These are phyloP conservation scores for Tiphia femorata DNA, from an alignment of 2,888 invertebrate species.

Conservation along the genomic window DNA sequence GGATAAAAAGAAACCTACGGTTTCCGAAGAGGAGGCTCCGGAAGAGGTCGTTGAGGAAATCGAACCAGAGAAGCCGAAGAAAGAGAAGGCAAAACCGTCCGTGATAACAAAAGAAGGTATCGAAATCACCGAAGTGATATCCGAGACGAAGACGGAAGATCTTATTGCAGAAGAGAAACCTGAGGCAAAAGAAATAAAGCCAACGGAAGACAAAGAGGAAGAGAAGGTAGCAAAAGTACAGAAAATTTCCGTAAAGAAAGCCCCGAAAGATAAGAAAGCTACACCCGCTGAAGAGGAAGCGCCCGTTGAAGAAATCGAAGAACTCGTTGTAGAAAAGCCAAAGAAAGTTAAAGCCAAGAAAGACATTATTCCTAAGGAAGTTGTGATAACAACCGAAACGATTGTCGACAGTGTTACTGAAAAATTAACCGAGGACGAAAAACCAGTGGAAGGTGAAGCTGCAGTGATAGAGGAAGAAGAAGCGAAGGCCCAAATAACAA, in stretches of 20 bases:
- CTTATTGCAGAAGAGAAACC: constrained; percentile 36
- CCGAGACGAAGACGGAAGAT: constrained; percentile 40
- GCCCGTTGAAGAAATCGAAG: constrained; percentile 43
- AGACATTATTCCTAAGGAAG: constrained; percentile 37
- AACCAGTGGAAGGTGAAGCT: constrained; percentile 48
- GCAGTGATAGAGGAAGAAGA: constrained; percentile 45
- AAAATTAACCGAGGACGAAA: constrained; percentile 31
- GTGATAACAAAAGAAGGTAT: constrained; percentile 62
- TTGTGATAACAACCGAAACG: constrained; percentile 33
- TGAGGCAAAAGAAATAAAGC: constrained; percentile 20
- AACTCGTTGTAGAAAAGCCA: constrained; percentile 54
- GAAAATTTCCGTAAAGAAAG: constrained; percentile 41
- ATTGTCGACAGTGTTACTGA: constrained; percentile 33
- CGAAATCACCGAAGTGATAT: constrained; percentile 47
- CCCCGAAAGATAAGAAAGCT: constrained; percentile 29
- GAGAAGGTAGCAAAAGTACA: constrained; percentile 25
- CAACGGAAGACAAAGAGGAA: constrained; percentile 35
- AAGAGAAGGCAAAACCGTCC: constrained; percentile 44
- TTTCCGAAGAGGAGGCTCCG: constrained; percentile 45
- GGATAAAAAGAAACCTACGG: constrained; percentile 41
- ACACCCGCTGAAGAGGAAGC: constrained; percentile 25
- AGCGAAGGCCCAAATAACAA: constrained; percentile 43
- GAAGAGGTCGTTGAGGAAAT: constrained; percentile 54
- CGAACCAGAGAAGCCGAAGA: constrained; percentile 42
- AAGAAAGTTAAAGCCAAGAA: constrained; percentile 39